A percentile compares a stretch with the other conserved stretches of the same genome.
These are phyloP conservation scores for Eidolon helvum DNA, from an alignment of 2,113 vertebrate genomes.

Conservation along the genomic window DNA sequence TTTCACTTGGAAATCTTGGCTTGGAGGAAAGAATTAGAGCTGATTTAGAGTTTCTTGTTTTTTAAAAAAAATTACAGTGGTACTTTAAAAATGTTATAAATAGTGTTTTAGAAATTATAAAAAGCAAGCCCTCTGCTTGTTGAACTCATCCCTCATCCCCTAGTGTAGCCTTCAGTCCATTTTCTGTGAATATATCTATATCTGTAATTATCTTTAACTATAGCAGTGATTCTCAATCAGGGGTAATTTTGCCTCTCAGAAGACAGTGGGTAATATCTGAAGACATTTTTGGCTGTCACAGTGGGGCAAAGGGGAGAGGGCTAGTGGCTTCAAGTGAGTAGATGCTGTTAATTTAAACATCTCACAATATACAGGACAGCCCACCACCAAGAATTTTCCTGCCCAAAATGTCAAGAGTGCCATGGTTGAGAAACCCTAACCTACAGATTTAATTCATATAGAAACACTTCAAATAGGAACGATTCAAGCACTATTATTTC, in stretches of 20 bases:
- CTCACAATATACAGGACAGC: too few species aligned
- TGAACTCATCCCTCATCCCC: not conserved
- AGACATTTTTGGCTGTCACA: not conserved
- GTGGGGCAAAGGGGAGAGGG: not conserved
- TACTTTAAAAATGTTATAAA: constrained; percentile 25
- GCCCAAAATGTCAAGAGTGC: not conserved
- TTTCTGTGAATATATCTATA: not conserved
- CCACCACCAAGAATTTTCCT: not conserved
- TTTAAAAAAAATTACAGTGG: not conserved
- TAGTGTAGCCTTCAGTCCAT: not conserved
- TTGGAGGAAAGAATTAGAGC: not conserved
- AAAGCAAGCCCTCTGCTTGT: not conserved
- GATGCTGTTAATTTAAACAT: not conserved
- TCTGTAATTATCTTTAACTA: not conserved
- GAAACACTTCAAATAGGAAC: not conserved
- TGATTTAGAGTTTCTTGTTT: constrained; percentile 24
- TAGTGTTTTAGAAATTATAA: constrained; percentile 43
- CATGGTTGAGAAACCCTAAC: not conserved
- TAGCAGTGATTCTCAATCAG: not conserved
- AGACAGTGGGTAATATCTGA: not conserved
- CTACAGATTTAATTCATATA: not conserved
- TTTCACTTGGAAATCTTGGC: constrained; percentile 44
- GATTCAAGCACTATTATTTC: not conserved
- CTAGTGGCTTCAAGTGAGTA: not conserved
- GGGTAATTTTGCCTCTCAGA: not conserved